Conservation (phyloP, 1,140 invertebrate species). For the Panulirus ornatus region DNA sequence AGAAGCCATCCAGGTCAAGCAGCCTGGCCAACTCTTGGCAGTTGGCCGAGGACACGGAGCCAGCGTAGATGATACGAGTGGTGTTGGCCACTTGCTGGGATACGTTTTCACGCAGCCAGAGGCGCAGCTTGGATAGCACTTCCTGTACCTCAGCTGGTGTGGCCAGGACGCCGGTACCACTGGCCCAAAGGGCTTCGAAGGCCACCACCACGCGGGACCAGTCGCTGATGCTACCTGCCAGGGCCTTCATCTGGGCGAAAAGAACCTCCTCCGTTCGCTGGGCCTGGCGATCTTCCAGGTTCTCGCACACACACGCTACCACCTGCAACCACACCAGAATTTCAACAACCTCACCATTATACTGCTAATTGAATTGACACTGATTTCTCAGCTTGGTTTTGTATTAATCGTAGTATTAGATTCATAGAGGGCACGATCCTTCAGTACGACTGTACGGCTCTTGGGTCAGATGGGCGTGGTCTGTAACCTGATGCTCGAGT, state of each 20-base stretch:
- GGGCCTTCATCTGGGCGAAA: constrained; percentile 78
- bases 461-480: background rate
- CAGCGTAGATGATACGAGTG: constrained; percentile 97
- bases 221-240: constrained; percentile 81
- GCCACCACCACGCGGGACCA: constrained; percentile 75
- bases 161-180: constrained; percentile 94
- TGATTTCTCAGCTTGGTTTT: no score
- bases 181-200: constrained; percentile 65
- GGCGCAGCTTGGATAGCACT: constrained; percentile 87
- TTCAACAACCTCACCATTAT: no score
- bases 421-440: no score
- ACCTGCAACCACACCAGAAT: constrained; percentile 26
- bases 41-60: constrained; percentile 95
- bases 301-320: constrained; percentile 63
- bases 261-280: constrained; percentile 39
- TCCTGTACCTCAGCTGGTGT: constrained; percentile 82
- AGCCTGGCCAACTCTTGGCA: constrained; percentile 92
- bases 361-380: no score
- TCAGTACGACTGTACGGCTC: background rate
- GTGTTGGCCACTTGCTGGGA: constrained; percentile 84
- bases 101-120: constrained; percentile 91
- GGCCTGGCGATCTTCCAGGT: constrained; percentile 19
- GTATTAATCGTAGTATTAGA: no score
- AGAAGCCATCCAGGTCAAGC: constrained; percentile 98
- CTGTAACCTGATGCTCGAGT: background rate